These are phyloP conservation scores for Vanacampus margaritifer DNA, from an alignment of 2,113 vertebrate species.

Conservation along the genomic window DNA sequence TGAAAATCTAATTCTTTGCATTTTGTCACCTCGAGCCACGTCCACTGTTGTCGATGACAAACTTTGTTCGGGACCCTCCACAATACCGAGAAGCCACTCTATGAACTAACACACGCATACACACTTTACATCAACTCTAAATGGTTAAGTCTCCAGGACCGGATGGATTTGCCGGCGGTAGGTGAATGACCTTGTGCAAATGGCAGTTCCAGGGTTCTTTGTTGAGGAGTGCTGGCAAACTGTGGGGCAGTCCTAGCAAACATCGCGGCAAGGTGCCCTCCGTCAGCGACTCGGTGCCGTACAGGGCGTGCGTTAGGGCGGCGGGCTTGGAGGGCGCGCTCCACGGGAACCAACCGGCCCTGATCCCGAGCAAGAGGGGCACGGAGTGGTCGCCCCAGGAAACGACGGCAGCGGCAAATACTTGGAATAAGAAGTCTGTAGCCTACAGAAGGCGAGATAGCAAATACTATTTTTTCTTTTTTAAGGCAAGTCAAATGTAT, in stretches of 20 bases:
- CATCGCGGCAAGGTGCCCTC: conserved; percentile 67
- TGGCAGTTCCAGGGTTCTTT: conserved; percentile 92
- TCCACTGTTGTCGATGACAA: conserved; percentile 70
- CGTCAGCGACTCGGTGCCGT: conserved; percentile 64
- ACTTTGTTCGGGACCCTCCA: conserved; percentile 74
- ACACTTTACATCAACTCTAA: not conserved
- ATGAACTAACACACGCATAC: conserved; percentile 78
- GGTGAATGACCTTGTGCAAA: conserved; percentile 82
- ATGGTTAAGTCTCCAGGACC: not conserved
- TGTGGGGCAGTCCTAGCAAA: conserved; percentile 76
- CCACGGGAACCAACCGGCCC: conserved; percentile 79
- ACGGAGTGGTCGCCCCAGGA: conserved; percentile 84
- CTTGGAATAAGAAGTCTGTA: conserved; percentile 81
- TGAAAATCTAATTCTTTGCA: not conserved
- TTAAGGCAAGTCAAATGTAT: too few relatives aligned
- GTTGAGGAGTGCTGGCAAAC: conserved; percentile 77
- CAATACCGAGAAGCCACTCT: conserved; percentile 87
- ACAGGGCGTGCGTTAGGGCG: conserved; percentile 40
- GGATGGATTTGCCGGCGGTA: too few relatives aligned
- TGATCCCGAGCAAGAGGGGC: conserved; percentile 84
- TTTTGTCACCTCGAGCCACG: conserved; percentile 80
- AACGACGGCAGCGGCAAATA: conserved; percentile 82
- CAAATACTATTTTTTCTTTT: too few relatives aligned
- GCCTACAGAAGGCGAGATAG: conserved; percentile 60
- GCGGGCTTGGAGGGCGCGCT: conserved; percentile 36